phyloP scores from a whole-genome alignment of 2,797 vertebrate species.

The Novumbra hubbsi region DNA sequence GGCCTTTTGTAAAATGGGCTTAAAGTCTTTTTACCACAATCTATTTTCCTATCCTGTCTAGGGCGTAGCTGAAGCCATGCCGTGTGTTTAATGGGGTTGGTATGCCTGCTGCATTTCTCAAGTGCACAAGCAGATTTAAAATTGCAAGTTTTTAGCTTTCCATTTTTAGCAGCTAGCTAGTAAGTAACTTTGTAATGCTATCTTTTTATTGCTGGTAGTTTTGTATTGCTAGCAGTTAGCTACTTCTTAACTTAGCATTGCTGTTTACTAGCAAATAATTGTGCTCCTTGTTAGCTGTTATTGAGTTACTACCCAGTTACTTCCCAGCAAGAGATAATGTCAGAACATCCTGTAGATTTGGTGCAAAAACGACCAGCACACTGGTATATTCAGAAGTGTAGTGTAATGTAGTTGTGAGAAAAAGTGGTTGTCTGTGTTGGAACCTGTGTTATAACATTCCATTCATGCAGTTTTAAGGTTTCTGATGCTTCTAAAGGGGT shows the following conservation, averaged over 20 bases:
- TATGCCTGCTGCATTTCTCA: neutral
- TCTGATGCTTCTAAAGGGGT: too few relatives aligned
- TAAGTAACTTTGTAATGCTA: neutral
- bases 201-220: neutral
- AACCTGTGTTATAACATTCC: conserved; percentile 25
- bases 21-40: conserved; percentile 11
- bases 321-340: neutral
- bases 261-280: too few relatives aligned
- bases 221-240: too few relatives aligned
- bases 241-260: too few relatives aligned
- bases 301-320: too few relatives aligned
- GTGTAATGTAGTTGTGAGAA: neutral
- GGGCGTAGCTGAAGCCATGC: conserved; percentile 14
- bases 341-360: neutral
- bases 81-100: conserved; percentile 8
- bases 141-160: neutral
- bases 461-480: too few relatives aligned
- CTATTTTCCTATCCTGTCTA: conserved; percentile 19
- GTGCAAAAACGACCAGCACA: neutral
- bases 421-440: neutral
- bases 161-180: neutral
- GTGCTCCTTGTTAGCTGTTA: too few relatives aligned
- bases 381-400: neutral
- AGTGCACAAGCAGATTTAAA: neutral
- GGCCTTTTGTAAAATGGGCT: conserved; percentile 21